These are phyloP conservation scores for Micrastur ruficollis DNA, from an alignment of 2,797 vertebrate species.

Conservation along the genomic window DNA sequence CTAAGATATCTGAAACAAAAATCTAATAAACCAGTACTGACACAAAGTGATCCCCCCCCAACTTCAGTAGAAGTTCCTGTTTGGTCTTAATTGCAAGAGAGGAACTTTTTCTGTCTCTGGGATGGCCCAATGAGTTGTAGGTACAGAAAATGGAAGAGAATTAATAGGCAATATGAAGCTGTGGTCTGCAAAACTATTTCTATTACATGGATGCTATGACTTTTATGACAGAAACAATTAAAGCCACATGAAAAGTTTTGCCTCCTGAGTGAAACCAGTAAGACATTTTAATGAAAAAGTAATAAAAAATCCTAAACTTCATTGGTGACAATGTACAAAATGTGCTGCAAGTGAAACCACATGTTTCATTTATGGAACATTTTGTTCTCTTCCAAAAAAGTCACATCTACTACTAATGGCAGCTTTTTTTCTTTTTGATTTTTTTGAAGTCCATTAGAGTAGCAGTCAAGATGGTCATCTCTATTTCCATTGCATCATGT, in stretches of 20 bases:
- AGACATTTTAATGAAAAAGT: slow-evolving; percentile 68
- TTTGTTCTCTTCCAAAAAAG: slow-evolving; percentile 51
- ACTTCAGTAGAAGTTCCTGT: neutral
- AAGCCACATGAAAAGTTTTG: slow-evolving; percentile 63
- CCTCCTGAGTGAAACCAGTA: slow-evolving; percentile 65
- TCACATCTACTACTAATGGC: slow-evolving; percentile 34
- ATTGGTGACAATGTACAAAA: slow-evolving; percentile 66
- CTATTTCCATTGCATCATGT: neutral
- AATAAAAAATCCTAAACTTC: slow-evolving; percentile 61
- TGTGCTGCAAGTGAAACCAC: slow-evolving; percentile 61
- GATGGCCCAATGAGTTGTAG: slow-evolving; percentile 2
- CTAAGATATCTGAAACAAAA: neutral
- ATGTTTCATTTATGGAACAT: slow-evolving; percentile 59
- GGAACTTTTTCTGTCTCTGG: neutral
- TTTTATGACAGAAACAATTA: slow-evolving; percentile 68
- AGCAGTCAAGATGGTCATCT: neutral
- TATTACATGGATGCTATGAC: slow-evolving; percentile 59
- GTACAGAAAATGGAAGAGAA: slow-evolving; percentile 28
- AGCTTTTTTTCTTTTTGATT: neutral
- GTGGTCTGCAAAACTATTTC: slow-evolving; percentile 49
- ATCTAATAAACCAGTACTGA: neutral
- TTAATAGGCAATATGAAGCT: slow-evolving; percentile 24
- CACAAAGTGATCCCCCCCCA: neutral
- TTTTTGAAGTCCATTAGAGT: neutral
- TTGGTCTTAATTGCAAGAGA: slow-evolving; percentile 29